These are phyloP conservation scores for Rugalucina vietnamica DNA, from an alignment of 2,888 invertebrate species.

Conservation along the genomic window DNA sequence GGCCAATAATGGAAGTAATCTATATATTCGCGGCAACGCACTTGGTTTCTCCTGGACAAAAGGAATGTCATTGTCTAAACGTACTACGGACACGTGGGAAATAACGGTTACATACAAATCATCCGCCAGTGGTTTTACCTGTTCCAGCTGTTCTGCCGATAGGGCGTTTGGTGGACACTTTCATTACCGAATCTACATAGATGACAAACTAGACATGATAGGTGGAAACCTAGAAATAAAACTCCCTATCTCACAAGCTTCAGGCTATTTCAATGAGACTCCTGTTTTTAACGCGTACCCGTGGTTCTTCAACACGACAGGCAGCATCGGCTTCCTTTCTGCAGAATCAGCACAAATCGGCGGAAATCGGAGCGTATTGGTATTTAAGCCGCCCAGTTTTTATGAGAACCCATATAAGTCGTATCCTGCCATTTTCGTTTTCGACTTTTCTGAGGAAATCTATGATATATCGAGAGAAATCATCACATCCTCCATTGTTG, in stretches of 20 bases:
- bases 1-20: background rate
- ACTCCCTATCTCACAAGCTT: conserved; percentile 16
- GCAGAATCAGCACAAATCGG: conserved; percentile 21
- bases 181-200: conserved; percentile 29
- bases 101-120: background rate
- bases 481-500: background rate
- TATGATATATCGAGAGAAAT: background rate
- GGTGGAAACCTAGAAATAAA: conserved; percentile 39
- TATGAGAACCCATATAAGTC: conserved; percentile 35
- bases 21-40: background rate
- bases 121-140: background rate
- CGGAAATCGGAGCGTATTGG: background rate
- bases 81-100: background rate
- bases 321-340: background rate
- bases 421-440: conserved; percentile 22
- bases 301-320: conserved; percentile 20
- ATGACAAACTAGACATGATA: conserved; percentile 32
- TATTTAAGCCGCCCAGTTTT: conserved; percentile 45
- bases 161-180: background rate
- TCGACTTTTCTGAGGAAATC: background rate
- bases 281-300: conserved; percentile 22
- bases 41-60: background rate
- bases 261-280: conserved; percentile 11
- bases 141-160: background rate
- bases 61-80: background rate